Evolutionary conservation across 2,797 vertebrate species (phyloP).

Genomic region (Coregonus sp.): DNA sequence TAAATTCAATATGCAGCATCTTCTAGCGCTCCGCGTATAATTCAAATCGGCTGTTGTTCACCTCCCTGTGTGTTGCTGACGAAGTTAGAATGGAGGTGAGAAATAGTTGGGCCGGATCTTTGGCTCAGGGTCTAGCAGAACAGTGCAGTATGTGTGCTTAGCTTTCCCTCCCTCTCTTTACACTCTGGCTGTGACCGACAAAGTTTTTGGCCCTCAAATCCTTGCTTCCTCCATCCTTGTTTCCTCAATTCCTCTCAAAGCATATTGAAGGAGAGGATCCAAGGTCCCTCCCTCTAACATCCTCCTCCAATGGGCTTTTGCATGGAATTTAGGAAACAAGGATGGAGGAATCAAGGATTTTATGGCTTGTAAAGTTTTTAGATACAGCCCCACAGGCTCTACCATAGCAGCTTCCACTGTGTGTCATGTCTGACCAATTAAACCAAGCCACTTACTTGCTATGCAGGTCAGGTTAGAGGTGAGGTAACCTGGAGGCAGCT

Average conservation of each 20-base stretch:
- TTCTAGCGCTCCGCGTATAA: constrained; percentile 50
- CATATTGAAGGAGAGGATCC: neutral
- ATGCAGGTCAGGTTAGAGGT: constrained; percentile 18
- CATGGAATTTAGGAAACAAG: no score
- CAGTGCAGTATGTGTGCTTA: constrained; percentile 26
- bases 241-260: neutral
- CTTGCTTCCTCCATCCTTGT: neutral
- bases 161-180: neutral
- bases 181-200: neutral
- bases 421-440: constrained; percentile 13
- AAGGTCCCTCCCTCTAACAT: neutral
- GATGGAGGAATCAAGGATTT: no score
- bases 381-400: no score
- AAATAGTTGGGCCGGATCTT: constrained; percentile 57
- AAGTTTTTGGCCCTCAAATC: neutral
- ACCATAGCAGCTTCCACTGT: neutral
- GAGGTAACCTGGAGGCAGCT: neutral
- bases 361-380: no score
- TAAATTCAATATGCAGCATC: constrained; percentile 53
- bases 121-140: constrained; percentile 34
- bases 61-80: constrained; percentile 56
- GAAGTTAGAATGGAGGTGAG: constrained; percentile 66
- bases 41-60: constrained; percentile 57
- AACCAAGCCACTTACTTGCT: constrained; percentile 21
- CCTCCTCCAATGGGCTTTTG: neutral